These are phyloP conservation scores for Coelopa pilipes DNA, from an alignment of 2,888 invertebrate species.

Conservation along the genomic window DNA sequence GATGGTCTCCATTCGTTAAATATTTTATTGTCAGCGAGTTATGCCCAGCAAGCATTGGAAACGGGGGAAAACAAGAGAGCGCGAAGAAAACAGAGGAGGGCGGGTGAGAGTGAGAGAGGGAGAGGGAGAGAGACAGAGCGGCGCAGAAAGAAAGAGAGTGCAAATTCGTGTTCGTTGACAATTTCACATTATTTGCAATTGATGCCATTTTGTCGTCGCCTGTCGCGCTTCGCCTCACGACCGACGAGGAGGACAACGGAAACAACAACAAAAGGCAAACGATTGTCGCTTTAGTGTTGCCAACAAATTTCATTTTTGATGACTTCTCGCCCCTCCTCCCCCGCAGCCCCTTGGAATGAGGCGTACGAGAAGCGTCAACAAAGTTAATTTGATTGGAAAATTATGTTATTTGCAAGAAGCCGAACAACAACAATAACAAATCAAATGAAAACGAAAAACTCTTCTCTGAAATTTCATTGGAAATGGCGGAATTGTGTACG, in stretches of 20 bases:
- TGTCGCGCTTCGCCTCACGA: not conserved
- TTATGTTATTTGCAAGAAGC: slow-evolving; percentile 14
- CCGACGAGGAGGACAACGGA: not conserved
- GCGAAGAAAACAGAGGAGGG: no score
- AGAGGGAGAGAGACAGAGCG: no score
- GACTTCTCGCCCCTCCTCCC: not conserved
- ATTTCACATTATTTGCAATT: slow-evolving; percentile 59
- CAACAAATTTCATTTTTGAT: slow-evolving; percentile 21
- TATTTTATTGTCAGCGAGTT: slow-evolving; percentile 52
- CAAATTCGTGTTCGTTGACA: slow-evolving; percentile 65
- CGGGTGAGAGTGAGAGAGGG: no score
- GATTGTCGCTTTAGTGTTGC: slow-evolving; percentile 10
- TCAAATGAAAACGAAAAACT: no score
- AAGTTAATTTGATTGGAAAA: slow-evolving; percentile 17
- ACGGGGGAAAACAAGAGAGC: no score
- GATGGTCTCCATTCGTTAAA: slow-evolving; percentile 22
- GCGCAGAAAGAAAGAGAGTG: slow-evolving; percentile 54
- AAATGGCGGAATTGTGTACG: slow-evolving; percentile 21
- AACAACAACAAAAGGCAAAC: no score
- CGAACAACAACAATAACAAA: not conserved
- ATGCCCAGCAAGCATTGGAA: slow-evolving; percentile 40
- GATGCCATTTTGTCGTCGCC: slow-evolving; percentile 11
- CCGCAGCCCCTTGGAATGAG: no score
- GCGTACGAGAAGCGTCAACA: not conserved
- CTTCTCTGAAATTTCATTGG: slow-evolving; percentile 13